phyloP scores from a whole-genome alignment of 2,113 vertebrate species.

The Passer montanus region DNA sequence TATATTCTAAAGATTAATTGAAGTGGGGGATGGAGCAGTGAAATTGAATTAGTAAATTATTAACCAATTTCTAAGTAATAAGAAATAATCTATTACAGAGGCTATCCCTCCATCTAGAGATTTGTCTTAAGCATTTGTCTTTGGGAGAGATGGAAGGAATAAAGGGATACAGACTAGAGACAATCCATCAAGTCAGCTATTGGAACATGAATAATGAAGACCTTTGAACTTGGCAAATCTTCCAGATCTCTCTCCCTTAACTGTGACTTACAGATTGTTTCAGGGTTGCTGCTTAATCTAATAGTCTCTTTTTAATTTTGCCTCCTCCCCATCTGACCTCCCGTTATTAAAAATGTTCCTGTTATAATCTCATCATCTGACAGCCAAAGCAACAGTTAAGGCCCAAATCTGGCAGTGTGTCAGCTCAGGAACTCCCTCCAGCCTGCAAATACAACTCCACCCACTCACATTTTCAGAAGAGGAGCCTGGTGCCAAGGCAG shows the following conservation, averaged over 20 bases:
- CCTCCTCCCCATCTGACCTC: background rate
- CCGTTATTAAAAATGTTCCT: background rate
- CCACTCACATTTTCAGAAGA: conserved; percentile 9
- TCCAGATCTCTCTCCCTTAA: conserved; percentile 9
- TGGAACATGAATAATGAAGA: conserved; percentile 44
- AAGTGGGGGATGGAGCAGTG: conserved; percentile 18
- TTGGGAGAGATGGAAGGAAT: conserved; percentile 14
- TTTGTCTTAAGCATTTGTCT: conserved; percentile 55
- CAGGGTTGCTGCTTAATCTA: conserved; percentile 10
- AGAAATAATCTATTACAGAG: conserved; percentile 58
- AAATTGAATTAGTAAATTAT: conserved; percentile 68
- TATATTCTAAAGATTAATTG: conserved; percentile 54
- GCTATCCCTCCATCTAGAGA: conserved; percentile 11
- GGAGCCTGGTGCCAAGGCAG: conserved; percentile 22
- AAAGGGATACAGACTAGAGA: background rate
- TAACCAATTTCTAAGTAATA: conserved; percentile 65
- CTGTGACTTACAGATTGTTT: background rate
- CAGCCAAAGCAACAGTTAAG: background rate
- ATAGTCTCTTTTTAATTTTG: background rate
- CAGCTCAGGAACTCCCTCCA: conserved; percentile 43
- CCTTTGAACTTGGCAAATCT: conserved; percentile 50
- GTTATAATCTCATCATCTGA: background rate
- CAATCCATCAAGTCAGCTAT: conserved; percentile 41
- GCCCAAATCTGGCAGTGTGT: background rate
- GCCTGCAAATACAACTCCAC: conserved; percentile 35